Base-by-base conservation (phyloP, 2,113 vertebrate species). In the Engystomops pustulosus region DNA sequence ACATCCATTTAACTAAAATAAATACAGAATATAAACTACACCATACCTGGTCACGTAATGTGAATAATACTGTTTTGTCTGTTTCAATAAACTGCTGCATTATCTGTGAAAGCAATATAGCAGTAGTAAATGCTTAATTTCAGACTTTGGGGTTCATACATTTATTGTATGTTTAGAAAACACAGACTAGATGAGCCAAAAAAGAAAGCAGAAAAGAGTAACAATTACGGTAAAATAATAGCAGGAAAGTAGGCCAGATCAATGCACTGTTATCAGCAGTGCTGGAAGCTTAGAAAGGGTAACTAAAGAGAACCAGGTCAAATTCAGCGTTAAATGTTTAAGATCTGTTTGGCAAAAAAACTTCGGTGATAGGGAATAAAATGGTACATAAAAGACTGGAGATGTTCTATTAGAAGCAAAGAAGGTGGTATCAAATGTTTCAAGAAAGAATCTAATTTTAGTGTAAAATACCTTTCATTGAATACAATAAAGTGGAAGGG, bases 371-470 rank as follows among this genome's bases (percentile, higher is more conserved):
- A 32, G 20, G 17, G 23, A 65, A 65, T 32, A 32, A 32, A 65
- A 65, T 65, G 25, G 60, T 6, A 65, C 27, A 65, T 65, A 32
- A 65, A 65, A 65, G 60, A 65, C 60, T 30, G 6, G 15, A 32
- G 60, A 65, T 10, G 18, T 65, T 65, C 27, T 65, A 4, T 32
- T 65, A 65, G 60, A 65, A 32, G 65, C 17, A 69, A 20, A 70
- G 6, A 11, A 41, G 17, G n/a, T 41, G 36, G 2, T 41, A 23
- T 70, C 12, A 38, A 41, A 70, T 41, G 67, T n/a, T 41, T 7
- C 9, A 38, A 36, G 32, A 70, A 41, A 70, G 67, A 70, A 70
- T 70, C 67, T 41, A n/a, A 70, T 70, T 70, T 70, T 70, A 41
- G 67, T 41, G 10, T 70, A n/a, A 69, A 38, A 38, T 69, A 12